Evolutionary conservation across 2,888 invertebrate genomes (phyloP).

Genomic region (Hypomecis atomaria): DNA sequence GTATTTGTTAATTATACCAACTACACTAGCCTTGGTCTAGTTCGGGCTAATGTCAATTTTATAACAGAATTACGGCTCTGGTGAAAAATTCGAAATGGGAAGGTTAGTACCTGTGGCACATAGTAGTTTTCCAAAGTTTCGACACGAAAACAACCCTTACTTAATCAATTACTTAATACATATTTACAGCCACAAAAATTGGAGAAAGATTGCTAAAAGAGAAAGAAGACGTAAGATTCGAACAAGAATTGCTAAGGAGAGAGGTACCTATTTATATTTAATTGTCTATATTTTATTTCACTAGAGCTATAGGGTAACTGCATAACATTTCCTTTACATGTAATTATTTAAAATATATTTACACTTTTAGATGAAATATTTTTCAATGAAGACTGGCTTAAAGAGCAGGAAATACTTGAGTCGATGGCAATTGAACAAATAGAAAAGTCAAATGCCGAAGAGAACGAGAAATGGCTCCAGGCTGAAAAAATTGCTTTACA

Average conservation of each 20-base stretch:
- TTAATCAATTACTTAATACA: slow-evolving; percentile 46
- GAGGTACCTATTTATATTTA: slow-evolving; percentile 72
- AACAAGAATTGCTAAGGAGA: slow-evolving; percentile 83
- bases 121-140: no score
- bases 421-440: slow-evolving; percentile 82
- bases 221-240: slow-evolving; percentile 88
- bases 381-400: slow-evolving; percentile 38
- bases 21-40: no score
- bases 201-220: slow-evolving; percentile 90
- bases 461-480: slow-evolving; percentile 87
- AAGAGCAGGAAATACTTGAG: slow-evolving; percentile 76
- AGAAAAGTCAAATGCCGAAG: slow-evolving; percentile 78
- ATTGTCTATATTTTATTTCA: not conserved
- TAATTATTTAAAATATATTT: not conserved
- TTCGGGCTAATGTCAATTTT: no score
- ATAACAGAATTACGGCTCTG: no score
- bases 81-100: not conserved
- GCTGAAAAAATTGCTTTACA: slow-evolving; percentile 87
- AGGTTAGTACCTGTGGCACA: not conserved
- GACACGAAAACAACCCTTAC: not conserved
- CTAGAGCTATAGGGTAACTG: no score
- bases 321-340: no score
- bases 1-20: no score
- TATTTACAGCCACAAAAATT: slow-evolving; percentile 85
- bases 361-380: slow-evolving; percentile 37